Evolutionary conservation across 2,888 invertebrate species (phyloP).

Genomic region (Philopedon plagiatum): DNA sequence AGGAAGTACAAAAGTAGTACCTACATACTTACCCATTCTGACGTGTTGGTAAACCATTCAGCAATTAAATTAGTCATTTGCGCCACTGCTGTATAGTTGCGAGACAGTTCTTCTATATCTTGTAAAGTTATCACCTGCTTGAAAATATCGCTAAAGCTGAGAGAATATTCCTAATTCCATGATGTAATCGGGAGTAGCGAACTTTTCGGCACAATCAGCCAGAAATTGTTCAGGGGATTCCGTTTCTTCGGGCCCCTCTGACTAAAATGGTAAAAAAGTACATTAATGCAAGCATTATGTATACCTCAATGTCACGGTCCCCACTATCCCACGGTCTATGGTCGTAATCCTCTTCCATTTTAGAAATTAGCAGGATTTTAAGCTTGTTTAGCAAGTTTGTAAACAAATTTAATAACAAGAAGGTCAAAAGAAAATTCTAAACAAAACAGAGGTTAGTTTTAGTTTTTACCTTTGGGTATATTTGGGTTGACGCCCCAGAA

Average conservation of each 20-base stretch:
- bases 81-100: slow-evolving; percentile 95
- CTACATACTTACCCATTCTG: background rate
- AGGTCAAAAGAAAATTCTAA: background rate
- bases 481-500: too few species aligned
- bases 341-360: slow-evolving; percentile 74
- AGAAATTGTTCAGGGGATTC: slow-evolving; percentile 91
- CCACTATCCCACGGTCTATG: slow-evolving; percentile 77
- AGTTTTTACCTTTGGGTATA: too few species aligned
- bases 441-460: background rate
- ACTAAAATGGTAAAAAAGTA: slow-evolving; percentile 62
- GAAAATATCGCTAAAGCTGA: slow-evolving; percentile 90
- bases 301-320: slow-evolving; percentile 75
- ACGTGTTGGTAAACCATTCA: slow-evolving; percentile 79
- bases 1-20: too few species aligned
- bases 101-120: slow-evolving; percentile 94
- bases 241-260: slow-evolving; percentile 79
- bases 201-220: slow-evolving; percentile 92
- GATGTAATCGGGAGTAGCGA: slow-evolving; percentile 94
- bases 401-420: background rate
- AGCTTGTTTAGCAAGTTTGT: background rate
- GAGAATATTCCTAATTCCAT: slow-evolving; percentile 98
- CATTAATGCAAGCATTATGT: background rate
- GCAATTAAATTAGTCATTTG: slow-evolving; percentile 97
- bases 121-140: slow-evolving; percentile 95
- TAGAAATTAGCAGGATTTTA: background rate